A percentile compares a stretch with the other conserved stretches of the same genome.
Conservation (phyloP, 2,888 invertebrate genomes). For the Gnatocerus cornutus region DNA sequence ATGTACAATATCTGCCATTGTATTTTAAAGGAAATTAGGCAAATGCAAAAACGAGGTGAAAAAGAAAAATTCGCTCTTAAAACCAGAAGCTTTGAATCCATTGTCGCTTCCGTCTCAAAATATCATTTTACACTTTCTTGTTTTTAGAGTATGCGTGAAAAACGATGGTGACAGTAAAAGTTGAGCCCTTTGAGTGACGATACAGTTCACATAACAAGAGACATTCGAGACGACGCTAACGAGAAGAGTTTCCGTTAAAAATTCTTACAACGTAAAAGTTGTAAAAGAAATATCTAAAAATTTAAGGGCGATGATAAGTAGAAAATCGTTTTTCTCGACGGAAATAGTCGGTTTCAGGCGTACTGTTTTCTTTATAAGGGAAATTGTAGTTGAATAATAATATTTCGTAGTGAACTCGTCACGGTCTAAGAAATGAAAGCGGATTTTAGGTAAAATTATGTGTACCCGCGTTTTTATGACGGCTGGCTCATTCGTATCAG, state of each 20-base stretch:
- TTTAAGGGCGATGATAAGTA: conserved; percentile 21
- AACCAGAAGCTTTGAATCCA: no score
- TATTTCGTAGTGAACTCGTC: conserved; percentile 8
- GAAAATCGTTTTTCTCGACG: conserved; percentile 12
- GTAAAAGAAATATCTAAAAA: conserved; percentile 26
- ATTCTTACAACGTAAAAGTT: conserved; percentile 17
- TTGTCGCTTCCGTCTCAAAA: not conserved
- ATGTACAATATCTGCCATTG: conserved; percentile 16
- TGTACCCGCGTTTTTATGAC: conserved; percentile 23
- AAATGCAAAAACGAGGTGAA: not conserved
- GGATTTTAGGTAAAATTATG: conserved; percentile 19
- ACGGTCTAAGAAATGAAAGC: conserved; percentile 12
- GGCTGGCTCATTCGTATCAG: conserved; percentile 11
- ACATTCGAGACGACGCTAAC: conserved; percentile 17
- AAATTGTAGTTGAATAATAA: conserved; percentile 31
- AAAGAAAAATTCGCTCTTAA: not conserved
- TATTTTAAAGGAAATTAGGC: conserved; percentile 7
- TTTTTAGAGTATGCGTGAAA: conserved; percentile 17
- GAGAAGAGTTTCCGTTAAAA: conserved; percentile 7
- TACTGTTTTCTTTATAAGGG: conserved; percentile 10
- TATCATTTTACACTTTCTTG: conserved; percentile 18
- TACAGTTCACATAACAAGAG: conserved; percentile 20
- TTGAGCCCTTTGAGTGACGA: conserved; percentile 17
- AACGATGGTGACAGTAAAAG: conserved; percentile 5
- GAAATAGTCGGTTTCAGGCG: conserved; percentile 4